Conservation (phyloP, 2,797 vertebrate species). For the Fringilla coelebs region DNA sequence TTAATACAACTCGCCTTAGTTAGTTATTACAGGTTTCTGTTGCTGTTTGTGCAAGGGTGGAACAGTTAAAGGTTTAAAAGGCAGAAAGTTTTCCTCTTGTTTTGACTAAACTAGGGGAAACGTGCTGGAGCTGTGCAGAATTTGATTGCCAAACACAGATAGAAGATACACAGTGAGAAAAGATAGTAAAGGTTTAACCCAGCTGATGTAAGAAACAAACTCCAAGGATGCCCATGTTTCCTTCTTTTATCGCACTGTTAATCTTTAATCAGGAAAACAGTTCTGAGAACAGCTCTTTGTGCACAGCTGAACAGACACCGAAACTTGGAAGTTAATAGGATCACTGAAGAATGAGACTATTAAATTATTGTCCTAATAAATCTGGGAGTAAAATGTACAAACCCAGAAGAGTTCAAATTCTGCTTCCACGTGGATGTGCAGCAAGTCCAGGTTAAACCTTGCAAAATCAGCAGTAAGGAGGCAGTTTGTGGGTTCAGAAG, state of each 20-base stretch:
- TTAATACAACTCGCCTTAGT: background rate
- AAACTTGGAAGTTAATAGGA: constrained; percentile 16
- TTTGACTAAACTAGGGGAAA: constrained; percentile 28
- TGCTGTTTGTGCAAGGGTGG: constrained; percentile 25
- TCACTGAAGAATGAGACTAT: background rate
- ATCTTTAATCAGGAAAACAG: constrained; percentile 46
- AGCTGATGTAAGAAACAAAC: constrained; percentile 41
- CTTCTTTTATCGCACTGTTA: background rate
- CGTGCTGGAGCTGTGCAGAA: constrained; percentile 20
- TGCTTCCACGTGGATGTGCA: constrained; percentile 54
- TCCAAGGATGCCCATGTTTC: constrained; percentile 49
- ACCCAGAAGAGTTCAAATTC: constrained; percentile 52
- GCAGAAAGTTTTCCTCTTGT: constrained; percentile 54
- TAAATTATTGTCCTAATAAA: constrained; percentile 43
- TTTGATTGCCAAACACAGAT: constrained; percentile 30
- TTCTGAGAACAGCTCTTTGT: constrained; percentile 20
- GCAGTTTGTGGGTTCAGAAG: background rate
- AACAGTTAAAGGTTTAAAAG: constrained; percentile 32
- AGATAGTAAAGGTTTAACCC: constrained; percentile 46
- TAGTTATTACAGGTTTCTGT: constrained; percentile 12
- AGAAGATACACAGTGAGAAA: constrained; percentile 50
- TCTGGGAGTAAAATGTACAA: background rate
- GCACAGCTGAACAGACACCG: background rate
- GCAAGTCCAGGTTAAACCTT: background rate
- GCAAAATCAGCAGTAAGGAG: constrained; percentile 37